A percentile compares a stretch with the other conserved stretches of the same genome.
These are phyloP conservation scores for Polymixis lichenea DNA, from an alignment of 2,888 invertebrate genomes.

Conservation along the genomic window DNA sequence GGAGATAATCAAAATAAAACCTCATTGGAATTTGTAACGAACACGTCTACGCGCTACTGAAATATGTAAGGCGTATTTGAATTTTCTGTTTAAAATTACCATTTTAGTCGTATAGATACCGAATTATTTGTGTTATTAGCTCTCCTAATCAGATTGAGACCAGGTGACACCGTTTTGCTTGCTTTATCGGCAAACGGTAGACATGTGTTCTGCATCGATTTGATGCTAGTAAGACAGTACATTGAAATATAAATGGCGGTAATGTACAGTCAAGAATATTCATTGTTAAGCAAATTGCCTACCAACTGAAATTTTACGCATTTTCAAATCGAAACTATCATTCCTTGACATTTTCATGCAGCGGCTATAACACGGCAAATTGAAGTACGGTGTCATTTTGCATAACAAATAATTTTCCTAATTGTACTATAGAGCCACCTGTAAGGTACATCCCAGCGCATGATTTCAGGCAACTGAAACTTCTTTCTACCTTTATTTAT, in stretches of 20 bases:
- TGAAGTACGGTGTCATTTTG: not conserved
- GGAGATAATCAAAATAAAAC: conserved; percentile 32
- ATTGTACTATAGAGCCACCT: not conserved
- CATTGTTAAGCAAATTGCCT: not conserved
- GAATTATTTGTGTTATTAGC: not conserved
- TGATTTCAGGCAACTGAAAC: too few relatives aligned
- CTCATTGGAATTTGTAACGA: conserved; percentile 13
- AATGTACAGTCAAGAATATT: not conserved
- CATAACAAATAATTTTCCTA: not conserved
- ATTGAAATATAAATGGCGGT: not conserved
- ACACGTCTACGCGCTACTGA: conserved; percentile 3
- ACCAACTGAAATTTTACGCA: not conserved
- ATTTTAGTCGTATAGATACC: not conserved
- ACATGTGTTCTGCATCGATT: conserved; percentile 6
- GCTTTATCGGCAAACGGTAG: conserved; percentile 2
- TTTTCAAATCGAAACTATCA: not conserved
- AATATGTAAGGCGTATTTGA: conserved; percentile 1
- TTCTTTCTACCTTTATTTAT: not conserved
- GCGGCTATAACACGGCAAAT: not conserved
- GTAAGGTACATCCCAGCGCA: not conserved
- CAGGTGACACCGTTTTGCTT: not conserved
- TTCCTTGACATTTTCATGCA: not conserved
- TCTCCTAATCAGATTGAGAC: not conserved
- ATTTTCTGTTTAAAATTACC: conserved; percentile 3
- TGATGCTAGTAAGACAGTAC: too few relatives aligned